Percentiles rank a stretch among this genome's conserved stretches.
Conservation (phyloP, 2,888 invertebrate genomes). For the Mactromeris polynyma region DNA sequence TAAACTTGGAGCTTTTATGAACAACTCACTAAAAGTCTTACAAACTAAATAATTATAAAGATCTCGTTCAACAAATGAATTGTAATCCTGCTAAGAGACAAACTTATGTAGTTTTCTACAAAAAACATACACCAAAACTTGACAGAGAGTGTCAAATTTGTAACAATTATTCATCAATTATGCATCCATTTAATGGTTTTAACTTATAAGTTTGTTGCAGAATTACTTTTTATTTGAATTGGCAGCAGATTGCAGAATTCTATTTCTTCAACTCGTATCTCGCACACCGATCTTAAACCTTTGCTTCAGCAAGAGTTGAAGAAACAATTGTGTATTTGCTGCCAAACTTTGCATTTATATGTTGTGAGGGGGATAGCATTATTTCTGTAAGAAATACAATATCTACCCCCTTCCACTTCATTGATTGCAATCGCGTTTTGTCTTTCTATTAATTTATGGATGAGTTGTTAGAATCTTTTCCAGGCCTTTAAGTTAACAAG, state of each 20-base stretch:
- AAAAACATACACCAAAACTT: neutral
- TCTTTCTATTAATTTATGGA: constrained; percentile 48
- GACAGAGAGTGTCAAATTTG: neutral
- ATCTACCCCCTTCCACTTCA: constrained; percentile 10
- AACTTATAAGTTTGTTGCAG: constrained; percentile 2
- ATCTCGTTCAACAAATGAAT: constrained; percentile 37
- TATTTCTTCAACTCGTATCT: constrained; percentile 18
- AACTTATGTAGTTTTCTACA: neutral
- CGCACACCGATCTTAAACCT: neutral
- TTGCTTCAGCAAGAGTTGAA: neutral
- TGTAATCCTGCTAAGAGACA: constrained; percentile 20
- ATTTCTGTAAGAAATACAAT: constrained; percentile 13
- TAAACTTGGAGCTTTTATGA: constrained; percentile 60
- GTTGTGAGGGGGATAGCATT: neutral
- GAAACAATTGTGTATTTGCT: neutral
- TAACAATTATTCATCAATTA: neutral
- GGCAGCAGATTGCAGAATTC: constrained; percentile 8
- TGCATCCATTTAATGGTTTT: neutral
- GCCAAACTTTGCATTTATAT: constrained; percentile 9
- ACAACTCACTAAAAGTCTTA: constrained; percentile 45
- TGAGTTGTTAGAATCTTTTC: neutral
- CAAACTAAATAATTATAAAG: constrained; percentile 31
- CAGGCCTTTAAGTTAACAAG: neutral
- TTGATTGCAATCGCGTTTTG: constrained; percentile 25
- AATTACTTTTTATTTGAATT: constrained; percentile 32